Percentiles rank a stretch among this genome's conserved stretches.
These are phyloP conservation scores for Centrocercus urophasianus DNA, from an alignment of 2,113 vertebrate species.

Conservation along the genomic window DNA sequence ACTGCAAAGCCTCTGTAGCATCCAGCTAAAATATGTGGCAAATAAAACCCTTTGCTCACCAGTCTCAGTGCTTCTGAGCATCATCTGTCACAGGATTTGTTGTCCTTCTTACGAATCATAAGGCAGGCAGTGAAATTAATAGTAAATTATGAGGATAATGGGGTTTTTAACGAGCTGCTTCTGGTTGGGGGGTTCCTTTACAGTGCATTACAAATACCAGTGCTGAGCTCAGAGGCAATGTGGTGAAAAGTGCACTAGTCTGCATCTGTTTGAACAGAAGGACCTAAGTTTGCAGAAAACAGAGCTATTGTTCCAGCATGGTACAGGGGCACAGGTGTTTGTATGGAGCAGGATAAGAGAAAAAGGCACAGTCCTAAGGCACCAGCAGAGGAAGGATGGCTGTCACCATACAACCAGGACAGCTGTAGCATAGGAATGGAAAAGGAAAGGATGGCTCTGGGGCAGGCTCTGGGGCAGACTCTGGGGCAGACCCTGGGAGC, in stretches of 20 bases:
- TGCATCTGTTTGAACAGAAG: not conserved
- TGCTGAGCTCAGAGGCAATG: not conserved
- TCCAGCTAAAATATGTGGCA: not conserved
- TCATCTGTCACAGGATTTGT: not conserved
- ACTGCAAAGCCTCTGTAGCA: not conserved
- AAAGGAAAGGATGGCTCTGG: fast-evolving
- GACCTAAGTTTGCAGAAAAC: not conserved
- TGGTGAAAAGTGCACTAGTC: slow-evolving; percentile 3
- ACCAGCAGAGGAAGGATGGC: not conserved
- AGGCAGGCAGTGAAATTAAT: slow-evolving; percentile 37
- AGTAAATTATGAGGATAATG: slow-evolving; percentile 35
- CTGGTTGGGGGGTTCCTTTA: slow-evolving; percentile 5
- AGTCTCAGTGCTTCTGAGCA: not conserved
- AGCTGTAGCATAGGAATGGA: not conserved
- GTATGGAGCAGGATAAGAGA: not conserved
- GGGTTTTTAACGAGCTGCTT: slow-evolving; percentile 41
- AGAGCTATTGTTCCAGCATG: not conserved
- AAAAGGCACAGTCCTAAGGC: not conserved
- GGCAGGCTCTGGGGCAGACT: not conserved
- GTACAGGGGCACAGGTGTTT: not conserved
- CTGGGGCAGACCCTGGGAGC: not conserved
- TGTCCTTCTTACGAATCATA: slow-evolving; percentile 17
- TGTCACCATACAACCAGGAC: not conserved
- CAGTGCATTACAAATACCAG: not conserved
- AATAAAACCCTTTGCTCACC: slow-evolving; percentile 28